phyloP scores from a whole-genome alignment of 2,888 invertebrate species.

The Sarcophaga rosellei region DNA sequence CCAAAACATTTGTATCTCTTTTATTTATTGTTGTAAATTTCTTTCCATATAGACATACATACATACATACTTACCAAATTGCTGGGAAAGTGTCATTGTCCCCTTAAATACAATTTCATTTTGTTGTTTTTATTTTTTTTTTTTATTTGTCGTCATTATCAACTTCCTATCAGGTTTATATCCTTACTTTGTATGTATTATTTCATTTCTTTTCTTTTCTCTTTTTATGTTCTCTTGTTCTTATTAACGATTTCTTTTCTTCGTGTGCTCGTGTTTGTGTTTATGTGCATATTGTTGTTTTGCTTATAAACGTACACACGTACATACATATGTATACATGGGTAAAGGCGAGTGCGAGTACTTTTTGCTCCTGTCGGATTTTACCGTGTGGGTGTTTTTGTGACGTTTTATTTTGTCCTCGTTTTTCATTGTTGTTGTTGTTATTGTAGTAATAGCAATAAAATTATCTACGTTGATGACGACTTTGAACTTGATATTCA shows the following conservation, averaged over 20 bases:
- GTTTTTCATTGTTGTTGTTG: background rate
- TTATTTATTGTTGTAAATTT: too few relatives aligned
- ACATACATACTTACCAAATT: conserved; percentile 6
- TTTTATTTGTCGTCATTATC: conserved; percentile 16
- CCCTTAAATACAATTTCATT: background rate
- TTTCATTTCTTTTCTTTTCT: conserved; percentile 50
- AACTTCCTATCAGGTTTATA: conserved; percentile 47
- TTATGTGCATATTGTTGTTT: conserved; percentile 12
- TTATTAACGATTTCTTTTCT: conserved; percentile 21
- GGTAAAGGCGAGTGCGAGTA: conserved; percentile 22
- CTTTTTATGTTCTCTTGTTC: conserved; percentile 5
- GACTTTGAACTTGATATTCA: conserved; percentile 70
- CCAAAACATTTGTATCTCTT: too few relatives aligned
- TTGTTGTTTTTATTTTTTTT: too few relatives aligned
- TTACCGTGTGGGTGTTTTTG: conserved; percentile 63
- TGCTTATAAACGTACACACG: too few relatives aligned
- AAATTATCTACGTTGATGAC: conserved; percentile 54
- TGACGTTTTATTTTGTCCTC: conserved; percentile 45
- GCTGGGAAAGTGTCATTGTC: conserved; percentile 71
- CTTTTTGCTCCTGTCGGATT: conserved; percentile 49
- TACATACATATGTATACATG: background rate
- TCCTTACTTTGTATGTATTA: conserved; percentile 40
- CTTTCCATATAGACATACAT: too few relatives aligned
- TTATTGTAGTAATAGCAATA: background rate
- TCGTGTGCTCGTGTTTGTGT: conserved; percentile 13